Conservation (phyloP, 64 coral and sea anemone species). For the Pocillopora verrucosa region DNA sequence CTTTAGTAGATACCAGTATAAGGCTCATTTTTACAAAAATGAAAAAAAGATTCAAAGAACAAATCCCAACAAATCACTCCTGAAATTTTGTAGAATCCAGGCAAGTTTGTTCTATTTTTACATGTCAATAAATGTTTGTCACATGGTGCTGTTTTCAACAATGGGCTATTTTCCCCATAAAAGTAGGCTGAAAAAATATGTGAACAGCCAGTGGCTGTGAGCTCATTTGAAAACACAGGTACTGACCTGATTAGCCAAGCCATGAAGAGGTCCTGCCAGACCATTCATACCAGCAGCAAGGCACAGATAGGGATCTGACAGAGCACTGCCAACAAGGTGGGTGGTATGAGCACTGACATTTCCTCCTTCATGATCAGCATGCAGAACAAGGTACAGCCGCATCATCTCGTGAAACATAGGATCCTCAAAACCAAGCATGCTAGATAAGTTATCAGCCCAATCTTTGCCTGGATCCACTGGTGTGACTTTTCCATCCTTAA, state of each 20-base stretch:
- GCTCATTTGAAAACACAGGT: not conserved
- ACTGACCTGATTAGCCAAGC: constrained; percentile 94
- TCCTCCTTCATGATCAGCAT: constrained; percentile 95
- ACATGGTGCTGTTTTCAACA: no score
- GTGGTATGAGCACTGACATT: constrained; percentile 93
- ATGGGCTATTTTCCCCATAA: no score
- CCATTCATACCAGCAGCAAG: constrained; percentile 99
- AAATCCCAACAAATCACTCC: no score
- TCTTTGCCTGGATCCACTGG: constrained; percentile 89
- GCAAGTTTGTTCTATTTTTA: no score
- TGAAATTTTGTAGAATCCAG: no score
- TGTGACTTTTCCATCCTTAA: constrained; percentile 92
- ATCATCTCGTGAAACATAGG: constrained; percentile 89
- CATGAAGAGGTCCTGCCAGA: constrained; percentile 95
- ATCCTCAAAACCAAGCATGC: constrained; percentile 93
- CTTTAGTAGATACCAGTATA: no score
- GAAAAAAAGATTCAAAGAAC: not conserved
- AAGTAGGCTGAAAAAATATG: no score
- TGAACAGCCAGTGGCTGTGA: no score
- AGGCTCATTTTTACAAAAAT: no score
- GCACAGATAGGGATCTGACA: constrained; percentile 95
- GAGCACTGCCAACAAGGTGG: constrained; percentile 90
- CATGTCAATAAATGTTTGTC: no score
- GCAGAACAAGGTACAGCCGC: constrained; percentile 86
- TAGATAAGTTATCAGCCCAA: constrained; percentile 90